Conservation (phyloP, 2,888 invertebrate genomes). For the Agrenia bidenticulata region DNA sequence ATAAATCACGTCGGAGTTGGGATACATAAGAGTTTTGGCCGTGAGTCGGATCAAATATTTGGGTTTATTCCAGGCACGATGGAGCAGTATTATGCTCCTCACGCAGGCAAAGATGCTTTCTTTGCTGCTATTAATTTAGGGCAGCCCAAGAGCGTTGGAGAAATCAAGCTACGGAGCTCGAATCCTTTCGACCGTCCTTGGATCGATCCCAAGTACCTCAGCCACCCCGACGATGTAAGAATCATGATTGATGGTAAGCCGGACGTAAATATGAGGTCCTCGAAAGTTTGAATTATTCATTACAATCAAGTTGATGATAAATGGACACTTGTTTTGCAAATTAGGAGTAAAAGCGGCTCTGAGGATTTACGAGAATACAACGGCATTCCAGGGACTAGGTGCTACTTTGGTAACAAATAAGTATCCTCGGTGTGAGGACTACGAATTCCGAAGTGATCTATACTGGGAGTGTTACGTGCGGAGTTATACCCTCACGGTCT, state of each 20-base stretch:
- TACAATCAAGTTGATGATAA: not conserved
- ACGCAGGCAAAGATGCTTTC: conserved; percentile 43
- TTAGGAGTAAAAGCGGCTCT: conserved; percentile 33
- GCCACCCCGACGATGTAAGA: conserved; percentile 44
- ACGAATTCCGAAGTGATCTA: conserved; percentile 34
- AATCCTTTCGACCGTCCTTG: conserved; percentile 58
- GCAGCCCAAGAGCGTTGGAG: conserved; percentile 57
- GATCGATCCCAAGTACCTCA: conserved; percentile 59
- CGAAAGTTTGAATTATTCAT: not conserved
- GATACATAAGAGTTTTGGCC: conserved; percentile 33
- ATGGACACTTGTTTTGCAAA: too few species aligned
- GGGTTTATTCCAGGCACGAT: conserved; percentile 33
- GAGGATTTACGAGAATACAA: conserved; percentile 41
- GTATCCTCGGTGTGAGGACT: conserved; percentile 44
- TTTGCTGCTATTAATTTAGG: conserved; percentile 35
- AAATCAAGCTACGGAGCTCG: conserved; percentile 56
- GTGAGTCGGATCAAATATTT: conserved; percentile 34
- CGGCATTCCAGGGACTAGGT: conserved; percentile 43
- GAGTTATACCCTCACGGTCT: conserved; percentile 44
- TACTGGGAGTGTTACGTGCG: conserved; percentile 50
- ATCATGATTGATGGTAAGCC: conserved; percentile 47
- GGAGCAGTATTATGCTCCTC: conserved; percentile 40
- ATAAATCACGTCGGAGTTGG: conserved; percentile 36
- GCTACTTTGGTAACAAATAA: conserved; percentile 41
- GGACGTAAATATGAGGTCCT: not conserved